A percentile compares a stretch with the other conserved stretches of the same genome.
These are phyloP conservation scores for Drosophila quasianomalipes DNA, from an alignment of 2,888 invertebrate genomes.

Conservation along the genomic window DNA sequence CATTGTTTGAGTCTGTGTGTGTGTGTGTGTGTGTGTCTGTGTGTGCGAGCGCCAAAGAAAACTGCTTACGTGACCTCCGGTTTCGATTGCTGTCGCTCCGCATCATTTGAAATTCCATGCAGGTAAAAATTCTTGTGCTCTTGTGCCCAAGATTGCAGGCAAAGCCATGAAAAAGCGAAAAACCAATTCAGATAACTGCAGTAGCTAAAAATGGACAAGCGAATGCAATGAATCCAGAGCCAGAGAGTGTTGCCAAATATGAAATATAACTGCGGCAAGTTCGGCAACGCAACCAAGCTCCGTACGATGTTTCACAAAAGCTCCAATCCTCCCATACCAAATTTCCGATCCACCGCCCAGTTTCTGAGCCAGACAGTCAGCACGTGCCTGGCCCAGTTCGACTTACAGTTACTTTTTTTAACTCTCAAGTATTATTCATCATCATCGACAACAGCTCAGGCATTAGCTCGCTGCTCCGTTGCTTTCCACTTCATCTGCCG, in stretches of 20 bases:
- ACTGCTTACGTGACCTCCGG: conserved; percentile 71
- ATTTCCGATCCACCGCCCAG: not conserved
- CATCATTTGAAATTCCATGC: conserved; percentile 76
- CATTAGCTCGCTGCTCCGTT: conserved; percentile 49
- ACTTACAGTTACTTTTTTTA: conserved; percentile 19
- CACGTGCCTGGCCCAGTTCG: conserved; percentile 60
- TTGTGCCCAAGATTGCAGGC: conserved; percentile 69
- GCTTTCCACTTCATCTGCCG: not conserved
- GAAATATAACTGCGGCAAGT: conserved; percentile 76
- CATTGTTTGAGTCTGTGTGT: conserved; percentile 29
- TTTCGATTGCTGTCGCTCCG: conserved; percentile 23
- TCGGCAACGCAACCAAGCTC: conserved; percentile 47
- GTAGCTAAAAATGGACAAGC: conserved; percentile 46
- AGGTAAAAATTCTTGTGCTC: conserved; percentile 72
- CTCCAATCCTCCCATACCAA: not conserved
- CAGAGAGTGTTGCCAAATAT: conserved; percentile 53
- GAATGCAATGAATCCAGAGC: conserved; percentile 66
- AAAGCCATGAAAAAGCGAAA: conserved; percentile 73
- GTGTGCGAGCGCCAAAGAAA: conserved; percentile 67
- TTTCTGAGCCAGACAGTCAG: conserved; percentile 3
- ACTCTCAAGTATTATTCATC: conserved; percentile 62
- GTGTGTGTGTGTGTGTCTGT: conserved; percentile 13
- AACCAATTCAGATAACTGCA: conserved; percentile 78
- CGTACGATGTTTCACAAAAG: conserved; percentile 30
- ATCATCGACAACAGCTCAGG: conserved; percentile 53